Conservation (phyloP, 2,888 invertebrate genomes). For the Blomia tropicalis region DNA sequence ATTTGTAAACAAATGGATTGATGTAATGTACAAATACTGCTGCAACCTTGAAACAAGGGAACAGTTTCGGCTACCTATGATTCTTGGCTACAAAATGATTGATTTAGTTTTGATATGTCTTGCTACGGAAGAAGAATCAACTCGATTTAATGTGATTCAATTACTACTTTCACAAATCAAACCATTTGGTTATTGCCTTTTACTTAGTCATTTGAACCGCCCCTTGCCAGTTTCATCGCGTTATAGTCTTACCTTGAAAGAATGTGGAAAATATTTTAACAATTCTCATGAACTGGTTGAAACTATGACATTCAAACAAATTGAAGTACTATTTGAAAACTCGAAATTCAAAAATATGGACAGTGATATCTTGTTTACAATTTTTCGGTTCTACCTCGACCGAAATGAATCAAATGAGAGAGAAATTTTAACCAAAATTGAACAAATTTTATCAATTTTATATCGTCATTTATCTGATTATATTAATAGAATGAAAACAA, state of each 20-base stretch:
- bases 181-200: constrained; percentile 3
- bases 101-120: not conserved
- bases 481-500: not conserved
- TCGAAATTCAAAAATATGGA: not conserved
- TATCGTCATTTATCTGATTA: not conserved
- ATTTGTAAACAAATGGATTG: not conserved
- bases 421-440: not conserved
- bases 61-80: not conserved
- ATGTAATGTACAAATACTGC: not conserved
- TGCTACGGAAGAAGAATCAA: not conserved
- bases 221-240: not conserved
- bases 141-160: not conserved
- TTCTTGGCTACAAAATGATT: not conserved
- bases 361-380: not conserved
- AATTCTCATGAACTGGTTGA: not conserved
- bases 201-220: not conserved
- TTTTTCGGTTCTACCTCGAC: not conserved
- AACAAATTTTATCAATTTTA: not conserved
- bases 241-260: not conserved
- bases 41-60: not conserved
- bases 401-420: not conserved
- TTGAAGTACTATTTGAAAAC: not conserved
- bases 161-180: not conserved
- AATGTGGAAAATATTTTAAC: not conserved
- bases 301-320: not conserved